Base-by-base conservation (phyloP, 1,140 invertebrate species). In the Schlechtendalia chinensis region DNA sequence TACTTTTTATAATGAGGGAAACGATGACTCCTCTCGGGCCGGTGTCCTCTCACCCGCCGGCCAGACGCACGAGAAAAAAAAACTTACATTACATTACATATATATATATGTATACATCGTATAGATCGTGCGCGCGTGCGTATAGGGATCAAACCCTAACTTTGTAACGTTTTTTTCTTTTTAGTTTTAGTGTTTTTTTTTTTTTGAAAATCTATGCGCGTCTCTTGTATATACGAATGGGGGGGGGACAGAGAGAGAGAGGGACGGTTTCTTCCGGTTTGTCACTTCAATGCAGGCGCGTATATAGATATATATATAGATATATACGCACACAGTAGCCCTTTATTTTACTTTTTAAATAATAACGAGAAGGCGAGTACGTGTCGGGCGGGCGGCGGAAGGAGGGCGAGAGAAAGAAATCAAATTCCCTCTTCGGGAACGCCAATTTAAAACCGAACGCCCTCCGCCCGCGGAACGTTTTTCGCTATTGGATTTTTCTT, bases 261-360 rank as follows among this genome's bases (percentile, higher is more conserved):
- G 39, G 39, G 74, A 53, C 16, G 32, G 56, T 61, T 59, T 77
- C 74, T 77, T 77, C 74, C 74, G 74, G 74, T 77, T 61, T 77
- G 74, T 61, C 74, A 77, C 74, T 61, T 77, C 74, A 77, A 79
- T 63, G 58, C 74, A 71, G 22, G 24, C n/a, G 14, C 19, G 12
- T n/a, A 29, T 19, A 32, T 0, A 24, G 14, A 19, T 47, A 27
- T 24, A 50, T 47, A 27, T 50, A 69, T 24, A 50, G 24, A 69
- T 27, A 67, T 22, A 16, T 16, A 47, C 24, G 11, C 16, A 71
- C 11, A n/a, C 12, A 54, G 45, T 79, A 79, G 58, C 58, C 75
- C 75, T 79, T 79, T 79, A 79, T 79, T 79, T 79, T 59, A 59
- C 72, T 75, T 75, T 79, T 79, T 61, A 79, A 79, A 79, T 79